Evolutionary conservation across 92 coral and sea anemone genomes (phyloP), one percentile per base, ranked within the genome.

Genomic region (Phymanthus crucifer): DNA sequence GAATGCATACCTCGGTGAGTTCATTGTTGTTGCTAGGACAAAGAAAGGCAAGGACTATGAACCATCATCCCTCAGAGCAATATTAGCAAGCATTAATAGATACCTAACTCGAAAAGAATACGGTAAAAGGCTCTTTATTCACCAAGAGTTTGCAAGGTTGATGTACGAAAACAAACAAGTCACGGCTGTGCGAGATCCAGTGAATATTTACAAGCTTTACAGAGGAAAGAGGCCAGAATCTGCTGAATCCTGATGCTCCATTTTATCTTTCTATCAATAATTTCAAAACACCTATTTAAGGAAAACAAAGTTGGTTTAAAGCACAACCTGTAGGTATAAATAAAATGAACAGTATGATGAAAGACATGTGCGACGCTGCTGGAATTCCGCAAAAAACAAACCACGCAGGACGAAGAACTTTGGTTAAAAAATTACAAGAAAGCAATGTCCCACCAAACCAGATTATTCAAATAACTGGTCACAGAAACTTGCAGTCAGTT

Each of bases 221-320:
- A n/a, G 67, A 76, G 81, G 47, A 10, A 73, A 73, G 70, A 19
- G 66, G 26, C 73, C 79, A 36, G 54, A 76, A 68, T 43, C 68
- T 76, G 88, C 48, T 50, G 77, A 64, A 58, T 13, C 75, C 72
- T 26, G 80, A 82, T 16, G 34, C 74, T 19, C 79, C 74, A 73
- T 73, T 82, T 82, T 74, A 82, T 70, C 76, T 80, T 57, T 45
- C 84, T 61, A 45, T 46, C 66, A 80, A 70, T 48, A 36, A 80
- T 48, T 80, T 80, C 77, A 70, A 70, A 46, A 69, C 77, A 27
- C 40, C 84, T 16, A 65, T 80, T 70, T 75, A 78, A 65, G 72
- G 85, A 18, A 75, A 81, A 67, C 54, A 81, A 35, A 56, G 71
- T 36, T 77, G 88, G 80, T 84, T 78, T 71, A 84, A 84, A 64